Evolutionary conservation across 2,888 invertebrate genomes (phyloP).

Genomic region (Bruchidius siliquastri): DNA sequence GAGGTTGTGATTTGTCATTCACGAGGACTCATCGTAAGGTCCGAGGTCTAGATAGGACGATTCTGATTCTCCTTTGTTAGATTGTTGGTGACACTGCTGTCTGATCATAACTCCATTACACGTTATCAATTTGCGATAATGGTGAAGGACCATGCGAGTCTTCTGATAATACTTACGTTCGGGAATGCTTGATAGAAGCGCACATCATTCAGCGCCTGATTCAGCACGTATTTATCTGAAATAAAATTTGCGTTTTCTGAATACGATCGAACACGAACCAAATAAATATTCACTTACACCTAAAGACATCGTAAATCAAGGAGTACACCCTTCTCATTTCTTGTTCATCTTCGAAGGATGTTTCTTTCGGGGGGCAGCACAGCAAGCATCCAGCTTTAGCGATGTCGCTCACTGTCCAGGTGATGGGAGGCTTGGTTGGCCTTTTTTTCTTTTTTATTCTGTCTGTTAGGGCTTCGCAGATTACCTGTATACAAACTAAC

Average conservation of each 20-base stretch:
- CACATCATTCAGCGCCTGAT: slow-evolving; percentile 60
- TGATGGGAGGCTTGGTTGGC: slow-evolving; percentile 27
- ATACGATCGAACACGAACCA: not conserved
- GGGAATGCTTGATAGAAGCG: slow-evolving; percentile 56
- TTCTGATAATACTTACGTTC: slow-evolving; percentile 53
- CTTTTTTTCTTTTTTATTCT: slow-evolving; percentile 6
- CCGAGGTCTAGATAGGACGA: too few species aligned
- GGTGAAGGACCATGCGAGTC: too few species aligned
- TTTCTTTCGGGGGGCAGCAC: slow-evolving; percentile 49
- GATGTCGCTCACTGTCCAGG: slow-evolving; percentile 48
- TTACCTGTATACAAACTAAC: not conserved
- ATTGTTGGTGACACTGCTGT: too few species aligned
- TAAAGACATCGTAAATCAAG: slow-evolving; percentile 68
- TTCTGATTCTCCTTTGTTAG: too few species aligned
- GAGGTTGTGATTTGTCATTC: too few species aligned
- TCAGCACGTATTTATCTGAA: slow-evolving; percentile 65
- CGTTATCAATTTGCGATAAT: too few species aligned
- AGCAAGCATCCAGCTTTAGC: slow-evolving; percentile 56
- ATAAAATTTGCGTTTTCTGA: slow-evolving; percentile 35
- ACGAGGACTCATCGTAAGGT: too few species aligned
- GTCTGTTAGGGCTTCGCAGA: slow-evolving; percentile 3
- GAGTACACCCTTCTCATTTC: slow-evolving; percentile 71
- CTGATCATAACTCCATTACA: too few species aligned
- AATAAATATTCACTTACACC: slow-evolving; percentile 56
- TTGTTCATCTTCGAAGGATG: slow-evolving; percentile 59